Evolutionary conservation across 2,797 vertebrate species (phyloP).

Genomic region (Pogonophryne albipinna): DNA sequence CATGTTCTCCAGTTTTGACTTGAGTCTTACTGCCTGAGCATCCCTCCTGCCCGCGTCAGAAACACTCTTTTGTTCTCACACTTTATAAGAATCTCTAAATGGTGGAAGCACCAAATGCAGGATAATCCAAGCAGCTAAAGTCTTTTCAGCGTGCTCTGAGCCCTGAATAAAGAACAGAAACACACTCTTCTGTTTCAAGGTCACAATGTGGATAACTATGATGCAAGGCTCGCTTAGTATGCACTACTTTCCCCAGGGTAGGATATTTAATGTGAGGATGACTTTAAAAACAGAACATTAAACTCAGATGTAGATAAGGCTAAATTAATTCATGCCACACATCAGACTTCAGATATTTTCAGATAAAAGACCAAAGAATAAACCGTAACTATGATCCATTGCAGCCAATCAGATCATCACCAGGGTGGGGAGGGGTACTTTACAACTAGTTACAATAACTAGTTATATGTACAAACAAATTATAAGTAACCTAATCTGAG

Average conservation of each 20-base stretch:
- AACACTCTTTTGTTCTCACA: background rate
- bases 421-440: no score
- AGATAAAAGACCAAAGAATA: background rate
- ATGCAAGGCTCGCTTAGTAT: background rate
- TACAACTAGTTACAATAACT: no score
- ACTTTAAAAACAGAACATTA: background rate
- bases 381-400: background rate
- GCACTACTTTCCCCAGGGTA: background rate
- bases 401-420: background rate
- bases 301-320: background rate
- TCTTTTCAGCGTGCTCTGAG: background rate
- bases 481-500: no score
- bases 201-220: background rate
- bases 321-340: background rate
- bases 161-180: background rate
- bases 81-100: background rate
- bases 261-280: background rate
- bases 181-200: background rate
- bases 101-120: background rate
- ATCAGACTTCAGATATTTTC: background rate
- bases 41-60: background rate
- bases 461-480: no score
- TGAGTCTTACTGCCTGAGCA: no score
- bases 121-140: background rate
- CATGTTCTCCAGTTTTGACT: background rate